Evolutionary conservation across 2,888 invertebrate species (phyloP).

Genomic region (Ophion slaviceki): DNA sequence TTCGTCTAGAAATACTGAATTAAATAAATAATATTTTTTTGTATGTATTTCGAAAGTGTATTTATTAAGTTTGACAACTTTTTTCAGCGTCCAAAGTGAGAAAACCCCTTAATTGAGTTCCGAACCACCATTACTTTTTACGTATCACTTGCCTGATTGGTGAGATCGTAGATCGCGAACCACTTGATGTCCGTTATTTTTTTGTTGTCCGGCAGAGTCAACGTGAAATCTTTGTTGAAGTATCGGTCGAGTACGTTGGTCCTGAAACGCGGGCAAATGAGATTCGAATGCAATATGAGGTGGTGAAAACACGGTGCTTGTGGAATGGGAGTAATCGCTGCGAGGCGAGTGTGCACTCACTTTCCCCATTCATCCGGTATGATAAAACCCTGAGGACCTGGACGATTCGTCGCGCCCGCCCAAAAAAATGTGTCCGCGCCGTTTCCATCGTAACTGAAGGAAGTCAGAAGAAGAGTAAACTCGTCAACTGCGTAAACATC

Average conservation of each 20-base stretch:
- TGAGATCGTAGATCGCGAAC: constrained; percentile 95
- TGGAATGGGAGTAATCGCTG: neutral
- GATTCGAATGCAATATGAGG: neutral
- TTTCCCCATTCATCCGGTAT: constrained; percentile 94
- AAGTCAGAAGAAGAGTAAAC: constrained; percentile 90
- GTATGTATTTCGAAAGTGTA: too few species aligned
- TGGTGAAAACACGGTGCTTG: neutral
- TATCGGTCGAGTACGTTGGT: constrained; percentile 94
- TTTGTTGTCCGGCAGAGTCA: constrained; percentile 93
- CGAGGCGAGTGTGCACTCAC: constrained; percentile 84
- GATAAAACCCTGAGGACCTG: constrained; percentile 96
- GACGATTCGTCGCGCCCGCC: constrained; percentile 94
- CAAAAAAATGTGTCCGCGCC: constrained; percentile 97
- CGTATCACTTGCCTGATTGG: constrained; percentile 86
- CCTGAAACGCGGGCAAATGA: constrained; percentile 84
- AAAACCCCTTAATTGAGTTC: neutral
- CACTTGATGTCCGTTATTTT: constrained; percentile 94
- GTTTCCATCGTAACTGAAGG: constrained; percentile 95
- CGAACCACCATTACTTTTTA: neutral
- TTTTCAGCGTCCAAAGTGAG: too few species aligned
- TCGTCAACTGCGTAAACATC: constrained; percentile 95
- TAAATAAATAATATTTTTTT: too few species aligned
- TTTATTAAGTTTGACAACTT: too few species aligned
- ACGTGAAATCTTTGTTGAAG: constrained; percentile 92
- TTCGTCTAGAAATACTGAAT: too few species aligned